phyloP scores from a whole-genome alignment of 2,888 invertebrate genomes.

The Terebella lapidaria region DNA sequence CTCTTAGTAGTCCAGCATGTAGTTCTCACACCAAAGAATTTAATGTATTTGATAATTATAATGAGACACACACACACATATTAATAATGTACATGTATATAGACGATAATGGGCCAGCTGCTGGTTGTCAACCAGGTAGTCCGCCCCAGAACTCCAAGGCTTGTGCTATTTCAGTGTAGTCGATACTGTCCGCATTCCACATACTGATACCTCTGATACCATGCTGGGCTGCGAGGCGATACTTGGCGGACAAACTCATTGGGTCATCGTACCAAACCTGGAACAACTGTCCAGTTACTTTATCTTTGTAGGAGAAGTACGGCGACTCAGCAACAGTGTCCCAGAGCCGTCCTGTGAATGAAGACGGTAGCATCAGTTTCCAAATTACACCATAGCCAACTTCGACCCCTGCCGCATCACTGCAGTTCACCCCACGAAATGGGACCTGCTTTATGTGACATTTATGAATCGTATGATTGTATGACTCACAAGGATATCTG shows the following conservation, averaged over 20 bases:
- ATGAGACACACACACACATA: too few species aligned
- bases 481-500: conserved; percentile 43
- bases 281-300: conserved; percentile 2
- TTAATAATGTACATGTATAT: too few species aligned
- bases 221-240: conserved; percentile 31
- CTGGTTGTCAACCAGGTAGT: too few species aligned
- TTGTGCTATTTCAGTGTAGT: conserved; percentile 31
- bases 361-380: conserved; percentile 20
- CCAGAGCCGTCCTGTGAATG: conserved; percentile 36
- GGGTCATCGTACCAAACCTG: conserved; percentile 52
- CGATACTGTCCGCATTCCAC: conserved; percentile 51
- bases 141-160: too few species aligned
- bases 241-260: conserved; percentile 44
- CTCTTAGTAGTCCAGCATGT: too few species aligned
- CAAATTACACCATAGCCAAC: conserved; percentile 20
- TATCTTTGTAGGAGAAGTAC: conserved; percentile 45
- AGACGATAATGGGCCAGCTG: too few species aligned
- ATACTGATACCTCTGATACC: conserved; percentile 51
- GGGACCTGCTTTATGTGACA: conserved; percentile 46
- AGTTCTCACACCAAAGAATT: too few species aligned
- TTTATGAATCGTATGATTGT: conserved; percentile 6
- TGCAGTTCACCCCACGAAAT: conserved; percentile 51
- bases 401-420: conserved; percentile 50
- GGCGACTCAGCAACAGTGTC: conserved; percentile 40
- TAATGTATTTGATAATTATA: too few species aligned